Evolutionary conservation across 2,797 vertebrate genomes (phyloP).

Genomic region (Ceyx erithaca): DNA sequence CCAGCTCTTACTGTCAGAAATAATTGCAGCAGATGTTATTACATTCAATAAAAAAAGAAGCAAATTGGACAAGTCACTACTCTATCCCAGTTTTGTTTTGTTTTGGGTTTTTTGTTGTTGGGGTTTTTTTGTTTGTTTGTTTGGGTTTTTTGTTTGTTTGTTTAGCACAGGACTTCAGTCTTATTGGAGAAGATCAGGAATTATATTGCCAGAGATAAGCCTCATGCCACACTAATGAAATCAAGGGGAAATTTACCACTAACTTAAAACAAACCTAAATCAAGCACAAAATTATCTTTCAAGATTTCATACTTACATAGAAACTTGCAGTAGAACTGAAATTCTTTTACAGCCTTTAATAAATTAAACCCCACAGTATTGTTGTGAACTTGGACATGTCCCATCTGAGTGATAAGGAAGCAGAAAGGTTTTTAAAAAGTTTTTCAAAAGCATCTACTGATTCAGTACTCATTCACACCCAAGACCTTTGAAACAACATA

Average conservation of each 20-base stretch:
- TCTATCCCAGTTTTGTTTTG: not conserved
- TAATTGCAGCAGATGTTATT: not conserved
- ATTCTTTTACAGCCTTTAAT: not conserved
- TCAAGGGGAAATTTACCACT: not conserved
- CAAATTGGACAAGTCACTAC: not conserved
- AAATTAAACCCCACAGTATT: not conserved
- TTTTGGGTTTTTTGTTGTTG: no score
- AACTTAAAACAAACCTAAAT: not conserved
- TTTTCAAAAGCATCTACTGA: not conserved
- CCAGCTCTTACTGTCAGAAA: not conserved
- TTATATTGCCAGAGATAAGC: not conserved
- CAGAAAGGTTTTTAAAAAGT: not conserved
- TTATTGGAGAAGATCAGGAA: not conserved
- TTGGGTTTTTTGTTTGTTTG: not conserved
- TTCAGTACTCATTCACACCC: not conserved
- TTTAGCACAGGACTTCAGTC: not conserved
- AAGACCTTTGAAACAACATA: not conserved
- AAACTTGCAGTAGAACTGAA: not conserved
- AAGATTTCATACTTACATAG: not conserved
- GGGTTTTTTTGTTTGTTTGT: no score
- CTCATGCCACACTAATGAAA: not conserved
- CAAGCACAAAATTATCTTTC: not conserved
- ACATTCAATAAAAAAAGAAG: not conserved
- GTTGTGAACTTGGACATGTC: not conserved
- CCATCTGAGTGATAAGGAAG: not conserved